phyloP scores from a whole-genome alignment of 2,888 invertebrate genomes.

The Thereva nobilitata region DNA sequence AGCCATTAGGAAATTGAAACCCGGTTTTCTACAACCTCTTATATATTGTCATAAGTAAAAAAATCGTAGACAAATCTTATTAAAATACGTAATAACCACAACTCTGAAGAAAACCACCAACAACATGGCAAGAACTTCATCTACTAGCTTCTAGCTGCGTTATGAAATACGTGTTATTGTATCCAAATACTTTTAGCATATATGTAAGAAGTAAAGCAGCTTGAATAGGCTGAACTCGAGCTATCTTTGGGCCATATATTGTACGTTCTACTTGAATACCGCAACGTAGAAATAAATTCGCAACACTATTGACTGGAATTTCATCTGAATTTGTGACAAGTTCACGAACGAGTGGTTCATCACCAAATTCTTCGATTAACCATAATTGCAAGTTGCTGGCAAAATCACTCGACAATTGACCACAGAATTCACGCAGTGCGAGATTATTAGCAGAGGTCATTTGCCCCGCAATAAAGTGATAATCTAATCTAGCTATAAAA shows the following conservation, averaged over 20 bases:
- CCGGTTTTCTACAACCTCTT: too few species aligned
- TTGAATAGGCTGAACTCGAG: constrained; percentile 32
- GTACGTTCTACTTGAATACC: constrained; percentile 37
- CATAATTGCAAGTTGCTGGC: constrained; percentile 39
- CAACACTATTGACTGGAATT: constrained; percentile 30
- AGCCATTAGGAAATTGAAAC: too few species aligned
- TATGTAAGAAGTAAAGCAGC: constrained; percentile 39
- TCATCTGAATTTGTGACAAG: constrained; percentile 29
- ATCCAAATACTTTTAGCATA: constrained; percentile 40
- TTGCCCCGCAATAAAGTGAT: constrained; percentile 33
- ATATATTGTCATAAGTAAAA: too few species aligned
- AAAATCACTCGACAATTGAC: constrained; percentile 39
- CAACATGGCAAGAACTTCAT: neutral
- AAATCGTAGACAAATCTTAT: too few species aligned
- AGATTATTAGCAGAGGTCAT: constrained; percentile 14
- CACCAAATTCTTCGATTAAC: constrained; percentile 38
- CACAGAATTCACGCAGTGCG: constrained; percentile 38
- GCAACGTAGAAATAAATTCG: constrained; percentile 37
- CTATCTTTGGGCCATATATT: constrained; percentile 35
- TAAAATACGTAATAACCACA: too few species aligned
- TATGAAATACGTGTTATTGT: constrained; percentile 41
- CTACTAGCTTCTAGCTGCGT: constrained; percentile 37
- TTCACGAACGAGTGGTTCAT: constrained; percentile 34
- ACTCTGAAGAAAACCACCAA: too few species aligned
- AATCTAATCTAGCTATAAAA: constrained; percentile 17